Conservation (phyloP, 2,888 invertebrate genomes). For the Fragum sueziense region DNA sequence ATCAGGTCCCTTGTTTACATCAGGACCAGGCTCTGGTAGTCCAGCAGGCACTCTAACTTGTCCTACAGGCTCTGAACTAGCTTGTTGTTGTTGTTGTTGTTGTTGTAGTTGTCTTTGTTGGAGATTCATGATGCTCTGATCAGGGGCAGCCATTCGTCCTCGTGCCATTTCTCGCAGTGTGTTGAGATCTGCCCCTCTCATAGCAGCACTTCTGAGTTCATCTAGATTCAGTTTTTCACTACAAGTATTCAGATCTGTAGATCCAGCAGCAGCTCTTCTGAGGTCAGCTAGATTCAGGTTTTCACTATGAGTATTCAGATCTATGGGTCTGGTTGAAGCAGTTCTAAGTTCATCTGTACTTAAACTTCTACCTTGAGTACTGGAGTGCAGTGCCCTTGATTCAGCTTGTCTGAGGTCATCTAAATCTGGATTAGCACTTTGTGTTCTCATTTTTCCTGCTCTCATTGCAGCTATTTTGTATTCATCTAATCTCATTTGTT, state of each 20-base stretch:
- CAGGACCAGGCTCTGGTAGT: not conserved
- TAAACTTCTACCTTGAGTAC: not conserved
- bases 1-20: no score
- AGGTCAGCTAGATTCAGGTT: not conserved
- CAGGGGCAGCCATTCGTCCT: not conserved
- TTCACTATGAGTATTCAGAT: not conserved
- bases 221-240: conserved; percentile 30
- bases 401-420: not conserved
- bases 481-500: not conserved
- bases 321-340: not conserved
- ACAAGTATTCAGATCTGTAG: not conserved
- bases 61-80: not conserved
- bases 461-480: not conserved
- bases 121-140: not conserved
- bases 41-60: not conserved
- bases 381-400: not conserved
- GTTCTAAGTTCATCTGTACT: not conserved
- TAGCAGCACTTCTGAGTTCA: conserved; percentile 45
- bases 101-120: not conserved
- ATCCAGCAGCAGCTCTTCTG: not conserved
- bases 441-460: not conserved
- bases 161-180: conserved; percentile 45
- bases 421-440: not conserved
- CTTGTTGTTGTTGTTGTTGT: no score
- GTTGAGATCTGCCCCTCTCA: conserved; percentile 44